phyloP scores from a whole-genome alignment of 2,113 vertebrate genomes.

The Apodemus sylvaticus region DNA sequence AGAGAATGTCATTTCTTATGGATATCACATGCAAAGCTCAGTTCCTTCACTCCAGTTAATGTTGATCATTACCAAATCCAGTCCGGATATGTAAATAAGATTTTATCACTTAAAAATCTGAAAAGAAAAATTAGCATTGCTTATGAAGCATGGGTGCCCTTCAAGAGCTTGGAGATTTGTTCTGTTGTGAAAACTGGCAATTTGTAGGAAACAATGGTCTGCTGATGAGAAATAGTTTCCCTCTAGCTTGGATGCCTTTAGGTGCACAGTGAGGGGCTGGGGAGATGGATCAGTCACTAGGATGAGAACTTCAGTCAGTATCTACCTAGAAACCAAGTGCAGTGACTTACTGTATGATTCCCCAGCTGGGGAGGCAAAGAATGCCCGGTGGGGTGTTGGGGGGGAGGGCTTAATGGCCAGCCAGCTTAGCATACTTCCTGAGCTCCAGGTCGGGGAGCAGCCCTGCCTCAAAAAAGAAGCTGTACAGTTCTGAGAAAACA shows the following conservation, averaged over 20 bases:
- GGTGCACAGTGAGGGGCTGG: background rate
- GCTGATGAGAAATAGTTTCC: background rate
- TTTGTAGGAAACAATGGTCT: background rate
- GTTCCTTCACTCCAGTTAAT: slow-evolving; percentile 1
- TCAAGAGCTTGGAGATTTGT: background rate
- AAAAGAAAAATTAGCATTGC: background rate
- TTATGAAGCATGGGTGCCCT: background rate
- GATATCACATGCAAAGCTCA: background rate
- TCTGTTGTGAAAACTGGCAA: background rate
- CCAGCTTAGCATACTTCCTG: background rate
- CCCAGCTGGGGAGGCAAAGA: background rate
- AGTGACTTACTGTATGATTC: no score
- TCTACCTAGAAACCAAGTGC: background rate
- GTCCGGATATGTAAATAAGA: background rate
- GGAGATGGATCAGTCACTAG: background rate
- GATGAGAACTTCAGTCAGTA: background rate
- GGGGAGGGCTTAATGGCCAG: background rate
- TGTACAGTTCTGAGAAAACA: background rate
- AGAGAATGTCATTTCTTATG: background rate
- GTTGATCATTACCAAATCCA: background rate
- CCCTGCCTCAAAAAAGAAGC: no score
- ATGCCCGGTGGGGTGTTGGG: no score
- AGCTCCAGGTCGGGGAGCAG: background rate
- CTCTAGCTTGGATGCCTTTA: background rate
- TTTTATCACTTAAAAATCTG: background rate